Conservation (phyloP, 2,797 vertebrate species). For the Remorina albescens region DNA sequence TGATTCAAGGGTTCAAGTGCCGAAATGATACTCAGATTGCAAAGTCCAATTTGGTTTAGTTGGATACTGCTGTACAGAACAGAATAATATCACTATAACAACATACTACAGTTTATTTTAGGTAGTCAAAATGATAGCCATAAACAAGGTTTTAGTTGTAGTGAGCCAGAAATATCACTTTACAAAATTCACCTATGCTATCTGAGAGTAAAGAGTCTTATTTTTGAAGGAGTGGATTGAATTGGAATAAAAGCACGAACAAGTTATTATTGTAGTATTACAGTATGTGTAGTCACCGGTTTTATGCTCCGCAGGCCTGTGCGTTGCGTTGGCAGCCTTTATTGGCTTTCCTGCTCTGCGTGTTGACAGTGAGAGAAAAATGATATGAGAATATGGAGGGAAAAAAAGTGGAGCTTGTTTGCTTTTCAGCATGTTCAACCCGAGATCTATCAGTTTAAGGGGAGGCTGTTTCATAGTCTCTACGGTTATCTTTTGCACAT, state of each 20-base stretch:
- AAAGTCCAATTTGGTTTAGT: neutral
- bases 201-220: neutral
- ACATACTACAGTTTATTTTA: neutral
- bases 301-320: conserved; percentile 19
- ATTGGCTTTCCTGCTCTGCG: conserved; percentile 29
- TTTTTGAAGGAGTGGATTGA: conserved; percentile 9
- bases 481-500: conserved; percentile 12
- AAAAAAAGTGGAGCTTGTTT: conserved; percentile 16
- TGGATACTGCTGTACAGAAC: no score
- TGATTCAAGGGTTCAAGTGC: no score
- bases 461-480: neutral
- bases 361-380: conserved; percentile 23
- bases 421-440: conserved; percentile 35
- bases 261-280: conserved; percentile 27
- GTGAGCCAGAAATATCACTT: neutral
- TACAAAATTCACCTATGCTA: neutral
- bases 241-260: conserved; percentile 23
- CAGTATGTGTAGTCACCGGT: conserved; percentile 17
- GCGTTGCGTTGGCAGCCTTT: conserved; percentile 2
- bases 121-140: neutral
- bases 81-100: neutral
- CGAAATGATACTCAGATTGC: neutral
- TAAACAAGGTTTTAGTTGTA: neutral
- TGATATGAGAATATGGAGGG: conserved; percentile 31
- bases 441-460: conserved; percentile 6